Percentiles rank a stretch among this genome's conserved stretches.
Evolutionary conservation across 2,113 vertebrate species (phyloP).

Genomic region (Silurus glanis): DNA sequence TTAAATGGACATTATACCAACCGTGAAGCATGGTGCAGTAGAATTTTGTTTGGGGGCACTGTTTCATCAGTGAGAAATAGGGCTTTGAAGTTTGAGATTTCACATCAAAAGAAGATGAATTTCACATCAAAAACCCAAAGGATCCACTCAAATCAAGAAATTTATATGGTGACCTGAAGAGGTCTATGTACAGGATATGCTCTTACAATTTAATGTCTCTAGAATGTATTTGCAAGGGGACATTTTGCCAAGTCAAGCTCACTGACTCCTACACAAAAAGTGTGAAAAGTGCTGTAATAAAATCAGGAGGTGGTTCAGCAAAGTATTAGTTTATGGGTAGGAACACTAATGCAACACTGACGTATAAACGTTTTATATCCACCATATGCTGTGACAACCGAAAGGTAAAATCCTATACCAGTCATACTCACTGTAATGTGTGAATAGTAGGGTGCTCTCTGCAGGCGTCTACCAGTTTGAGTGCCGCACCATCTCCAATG

Average conservation of each 20-base stretch:
- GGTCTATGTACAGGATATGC: background rate
- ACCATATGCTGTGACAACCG: background rate
- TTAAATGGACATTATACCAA: background rate
- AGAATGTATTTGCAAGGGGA: background rate
- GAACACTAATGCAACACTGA: background rate
- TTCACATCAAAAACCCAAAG: background rate
- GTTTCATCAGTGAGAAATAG: background rate
- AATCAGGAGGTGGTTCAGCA: background rate
- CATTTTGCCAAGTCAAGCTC: background rate
- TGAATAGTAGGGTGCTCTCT: constrained; percentile 77
- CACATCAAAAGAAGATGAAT: background rate
- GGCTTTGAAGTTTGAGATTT: background rate
- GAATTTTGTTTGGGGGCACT: background rate
- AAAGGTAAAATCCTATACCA: background rate
- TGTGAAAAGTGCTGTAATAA: background rate
- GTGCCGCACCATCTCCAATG: constrained; percentile 79
- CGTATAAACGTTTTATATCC: background rate
- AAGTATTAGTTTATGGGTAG: background rate
- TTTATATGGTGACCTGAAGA: background rate
- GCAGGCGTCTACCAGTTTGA: constrained; percentile 83
- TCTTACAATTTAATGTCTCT: background rate
- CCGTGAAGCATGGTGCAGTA: background rate
- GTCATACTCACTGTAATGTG: constrained; percentile 80
- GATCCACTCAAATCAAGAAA: background rate
- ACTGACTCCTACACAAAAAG: background rate